These are phyloP conservation scores for Cyaniris semiargus DNA, from an alignment of 2,888 invertebrate genomes.

Conservation along the genomic window DNA sequence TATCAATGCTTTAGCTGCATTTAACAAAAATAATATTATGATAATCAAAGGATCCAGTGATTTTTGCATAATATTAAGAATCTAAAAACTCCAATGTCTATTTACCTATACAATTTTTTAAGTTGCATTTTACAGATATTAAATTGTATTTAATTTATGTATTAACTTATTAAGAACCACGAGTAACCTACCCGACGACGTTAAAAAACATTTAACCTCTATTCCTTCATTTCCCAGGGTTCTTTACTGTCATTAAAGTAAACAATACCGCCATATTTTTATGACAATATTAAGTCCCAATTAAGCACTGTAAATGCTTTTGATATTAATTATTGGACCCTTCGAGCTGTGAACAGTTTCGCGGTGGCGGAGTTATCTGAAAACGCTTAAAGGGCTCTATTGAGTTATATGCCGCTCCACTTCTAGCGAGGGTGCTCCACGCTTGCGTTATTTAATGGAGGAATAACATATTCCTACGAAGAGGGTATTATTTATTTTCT, in stretches of 20 bases:
- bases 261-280: background rate
- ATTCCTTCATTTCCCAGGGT: background rate
- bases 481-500: background rate
- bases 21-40: too few species aligned
- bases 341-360: constrained; percentile 55
- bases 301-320: constrained; percentile 44
- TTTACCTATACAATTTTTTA: too few species aligned
- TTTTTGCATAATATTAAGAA: too few species aligned
- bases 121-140: too few species aligned
- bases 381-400: constrained; percentile 65
- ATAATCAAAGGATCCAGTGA: too few species aligned
- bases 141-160: too few species aligned
- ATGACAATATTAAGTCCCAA: constrained; percentile 35
- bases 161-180: too few species aligned
- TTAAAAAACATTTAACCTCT: background rate
- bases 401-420: constrained; percentile 71
- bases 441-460: constrained; percentile 21
- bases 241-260: background rate
- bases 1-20: too few species aligned
- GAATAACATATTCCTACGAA: background rate
- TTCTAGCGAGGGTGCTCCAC: constrained; percentile 60
- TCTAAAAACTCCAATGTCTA: too few species aligned
- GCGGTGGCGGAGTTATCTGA: constrained; percentile 69
- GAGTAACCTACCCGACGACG: too few species aligned
- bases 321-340: constrained; percentile 70